Conservation (phyloP, 2,113 vertebrate species). For the Hystrix cristata region DNA sequence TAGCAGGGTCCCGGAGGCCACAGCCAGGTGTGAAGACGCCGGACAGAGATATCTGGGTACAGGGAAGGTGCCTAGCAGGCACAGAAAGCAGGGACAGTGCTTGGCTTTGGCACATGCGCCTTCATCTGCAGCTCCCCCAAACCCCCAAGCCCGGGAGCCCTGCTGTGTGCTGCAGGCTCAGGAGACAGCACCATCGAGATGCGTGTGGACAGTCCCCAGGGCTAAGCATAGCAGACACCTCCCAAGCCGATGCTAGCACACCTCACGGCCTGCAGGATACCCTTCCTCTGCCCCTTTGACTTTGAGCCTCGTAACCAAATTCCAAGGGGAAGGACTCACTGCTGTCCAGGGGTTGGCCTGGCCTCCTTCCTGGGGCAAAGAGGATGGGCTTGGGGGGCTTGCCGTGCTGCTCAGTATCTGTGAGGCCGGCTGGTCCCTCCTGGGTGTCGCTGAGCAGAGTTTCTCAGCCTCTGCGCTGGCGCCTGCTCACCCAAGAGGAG, state of each 20-base stretch:
- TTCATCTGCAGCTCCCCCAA: rapidly evolving
- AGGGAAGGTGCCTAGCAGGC: rapidly evolving
- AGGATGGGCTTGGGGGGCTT: neutral
- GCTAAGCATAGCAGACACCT: neutral
- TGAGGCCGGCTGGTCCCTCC: rapidly evolving
- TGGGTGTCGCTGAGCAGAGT: rapidly evolving
- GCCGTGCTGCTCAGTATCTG: neutral
- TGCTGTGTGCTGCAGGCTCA: rapidly evolving
- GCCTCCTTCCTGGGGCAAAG: neutral
- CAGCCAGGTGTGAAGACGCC: neutral
- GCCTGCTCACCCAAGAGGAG: rapidly evolving
- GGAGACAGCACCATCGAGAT: neutral
- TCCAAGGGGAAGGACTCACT: neutral
- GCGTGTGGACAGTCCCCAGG: rapidly evolving
- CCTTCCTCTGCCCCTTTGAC: neutral
- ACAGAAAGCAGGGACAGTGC: rapidly evolving
- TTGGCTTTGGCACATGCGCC: rapidly evolving
- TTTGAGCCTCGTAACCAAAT: rapidly evolving
- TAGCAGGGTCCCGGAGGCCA: neutral
- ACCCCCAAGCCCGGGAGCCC: rapidly evolving
- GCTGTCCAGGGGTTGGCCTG: neutral
- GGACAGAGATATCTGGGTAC: too few species aligned
- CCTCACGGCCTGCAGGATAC: neutral
- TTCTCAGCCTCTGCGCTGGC: rapidly evolving
- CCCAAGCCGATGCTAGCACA: rapidly evolving